Base-by-base conservation (phyloP, 2,888 invertebrate genomes). In the Amitus sp. region DNA sequence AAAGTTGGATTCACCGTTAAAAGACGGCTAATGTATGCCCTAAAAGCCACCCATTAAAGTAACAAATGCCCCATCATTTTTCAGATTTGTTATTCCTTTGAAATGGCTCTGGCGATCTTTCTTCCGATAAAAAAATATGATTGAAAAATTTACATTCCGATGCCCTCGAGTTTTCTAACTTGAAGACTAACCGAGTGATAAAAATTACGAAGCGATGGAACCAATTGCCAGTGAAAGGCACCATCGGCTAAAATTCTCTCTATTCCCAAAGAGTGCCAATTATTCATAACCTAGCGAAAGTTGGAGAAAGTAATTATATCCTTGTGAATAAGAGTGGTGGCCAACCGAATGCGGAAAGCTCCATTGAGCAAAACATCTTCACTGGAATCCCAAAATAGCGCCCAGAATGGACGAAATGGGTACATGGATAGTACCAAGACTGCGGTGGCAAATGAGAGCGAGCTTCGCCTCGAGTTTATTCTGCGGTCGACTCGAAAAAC, bases 401-500 rank as follows among this genome's bases (percentile, higher is more conserved):
- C 37, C 28, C 17, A 56, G 43, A 49, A 55, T 40, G 47, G 45
- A 45, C 45, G n/a, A n/a, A 48, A 28, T 47, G 54, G 27, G 33
- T 28, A 46, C 55, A 34, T 37, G 28, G 34, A 47, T 50, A 53
- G 30, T 54, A 49, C 39, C 20, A 45, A 30, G n/a, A 0, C 45
- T 47, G 56, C 42, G 40, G 49, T 23, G 20, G 62, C 62, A 54
- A 62, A 62, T 47, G 51, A 51, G 42, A 33, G 58, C 39, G 52
- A 43, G 57, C 39, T 19, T 30, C 33, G 62, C 61, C 57, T 47
- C 47, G 47, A 57, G 52, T 51, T 65, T 18, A 42, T 57, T 57
- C 49, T 57, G 56, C 30, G 56, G 50, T 57, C 50, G n/a, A n/a
- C n/a, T 46, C 52, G 39, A 40, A 51, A 55, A 57, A 56, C 62